Base-by-base conservation (phyloP, 1,140 invertebrate genomes). In the Zelostemma sp. region DNA sequence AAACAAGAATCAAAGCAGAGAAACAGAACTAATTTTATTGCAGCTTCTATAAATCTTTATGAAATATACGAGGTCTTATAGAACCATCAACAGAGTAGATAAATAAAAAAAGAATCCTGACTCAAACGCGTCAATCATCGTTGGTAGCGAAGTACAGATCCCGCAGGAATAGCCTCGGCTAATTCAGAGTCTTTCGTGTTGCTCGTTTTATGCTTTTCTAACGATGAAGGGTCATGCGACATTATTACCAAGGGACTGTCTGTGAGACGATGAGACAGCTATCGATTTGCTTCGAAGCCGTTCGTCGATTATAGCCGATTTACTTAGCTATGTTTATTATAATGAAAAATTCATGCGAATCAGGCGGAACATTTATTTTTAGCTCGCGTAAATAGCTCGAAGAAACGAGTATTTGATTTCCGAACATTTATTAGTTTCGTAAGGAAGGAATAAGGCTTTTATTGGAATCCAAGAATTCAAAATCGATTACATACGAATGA, bases 121-220 rank as follows among this genome's bases (percentile, higher is more conserved):
- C 57, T 31, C 63, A 66, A 72, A 66, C 68, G 59, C 55, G 59
- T 66, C 63, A 63, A 64, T 67, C 63, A 72, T 60, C 50, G 62
- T 40, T 35, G 43, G 2, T 57, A 49, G 53, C 33, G 11, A 35
- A 67, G 67, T 51, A 67, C 40, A 74, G 74, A 78, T 73, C 75
- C 72, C 62, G 31, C 58, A 31, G 68, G 78, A 80, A 77, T 72
- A 66, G 72, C 63, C 56, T 66, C 69, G 41, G 41, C 73, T 80
- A 82, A 82, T 82, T 82, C 79, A 63, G 63, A 68, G 75, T 70
- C 68, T 72, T 60, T 64, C 60, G 43, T 64, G 62, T 63, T 63
- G 59, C 62, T 65, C 64, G 61, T 48, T 60, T 63, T 54, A 63
- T 60, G 69, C 64, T 68, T 53, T 68, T 73, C 63, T 75, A 79